A percentile compares a stretch with the other conserved stretches of the same genome.
phyloP scores from a whole-genome alignment of 2,888 invertebrate genomes.

The Drosophila putrida region DNA sequence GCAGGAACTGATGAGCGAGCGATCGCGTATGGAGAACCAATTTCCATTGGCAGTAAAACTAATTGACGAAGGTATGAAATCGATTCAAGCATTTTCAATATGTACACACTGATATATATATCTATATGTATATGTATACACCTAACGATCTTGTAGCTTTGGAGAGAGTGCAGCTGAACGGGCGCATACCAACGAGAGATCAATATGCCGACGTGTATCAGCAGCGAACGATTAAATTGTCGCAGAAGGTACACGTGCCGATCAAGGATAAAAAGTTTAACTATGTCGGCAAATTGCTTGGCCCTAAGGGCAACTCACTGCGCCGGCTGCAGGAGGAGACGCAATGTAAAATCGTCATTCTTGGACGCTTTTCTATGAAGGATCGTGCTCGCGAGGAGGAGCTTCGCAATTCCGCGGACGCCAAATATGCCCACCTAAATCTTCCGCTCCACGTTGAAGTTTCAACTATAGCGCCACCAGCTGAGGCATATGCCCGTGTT shows the following conservation, averaged over 20 bases:
- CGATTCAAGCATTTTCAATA: slow-evolving; percentile 15
- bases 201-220: slow-evolving; percentile 91
- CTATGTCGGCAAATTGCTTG: slow-evolving; percentile 96
- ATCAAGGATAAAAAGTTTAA: slow-evolving; percentile 90
- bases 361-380: slow-evolving; percentile 96
- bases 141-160: slow-evolving; percentile 88
- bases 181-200: slow-evolving; percentile 89
- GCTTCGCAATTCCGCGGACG: slow-evolving; percentile 92
- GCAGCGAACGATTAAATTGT: slow-evolving; percentile 85
- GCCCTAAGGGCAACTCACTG: slow-evolving; percentile 97
- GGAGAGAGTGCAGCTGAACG: slow-evolving; percentile 89
- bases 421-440: slow-evolving; percentile 94
- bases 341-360: slow-evolving; percentile 97
- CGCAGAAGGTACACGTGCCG: slow-evolving; percentile 84
- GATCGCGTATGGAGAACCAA: slow-evolving; percentile 83
- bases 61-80: slow-evolving; percentile 83
- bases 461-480: slow-evolving; percentile 93
- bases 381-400: slow-evolving; percentile 94
- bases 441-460: slow-evolving; percentile 96
- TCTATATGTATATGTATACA: slow-evolving; percentile 1
- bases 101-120: slow-evolving; percentile 41
- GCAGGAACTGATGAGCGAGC: slow-evolving; percentile 83
- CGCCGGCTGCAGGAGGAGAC: slow-evolving; percentile 97
- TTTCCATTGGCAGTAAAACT: slow-evolving; percentile 84
- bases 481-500: slow-evolving; percentile 94